These are phyloP conservation scores for Tadarida brasiliensis DNA, from an alignment of 2,797 vertebrate genomes.

Conservation along the genomic window DNA sequence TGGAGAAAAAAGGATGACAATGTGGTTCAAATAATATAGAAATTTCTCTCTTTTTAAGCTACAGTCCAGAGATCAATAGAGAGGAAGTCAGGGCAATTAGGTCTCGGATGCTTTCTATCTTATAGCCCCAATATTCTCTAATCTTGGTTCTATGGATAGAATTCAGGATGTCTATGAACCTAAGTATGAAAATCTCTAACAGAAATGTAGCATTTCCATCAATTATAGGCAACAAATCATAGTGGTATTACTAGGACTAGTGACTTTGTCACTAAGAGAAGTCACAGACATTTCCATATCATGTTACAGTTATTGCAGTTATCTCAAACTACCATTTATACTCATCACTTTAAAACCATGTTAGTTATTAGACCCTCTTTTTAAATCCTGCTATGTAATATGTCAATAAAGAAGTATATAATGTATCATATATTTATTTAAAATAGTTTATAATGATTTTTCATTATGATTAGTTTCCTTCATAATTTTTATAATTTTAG, in stretches of 20 bases:
- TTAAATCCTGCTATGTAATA: not conserved
- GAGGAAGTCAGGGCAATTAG: not conserved
- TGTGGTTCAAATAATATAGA: not conserved
- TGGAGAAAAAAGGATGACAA: not conserved
- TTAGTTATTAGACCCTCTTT: not conserved
- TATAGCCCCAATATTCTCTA: not conserved
- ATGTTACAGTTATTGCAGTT: not conserved
- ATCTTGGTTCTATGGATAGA: not conserved
- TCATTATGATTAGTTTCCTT: not conserved
- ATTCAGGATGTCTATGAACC: not conserved
- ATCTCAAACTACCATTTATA: not conserved
- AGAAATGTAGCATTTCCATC: slow-evolving; percentile 4
- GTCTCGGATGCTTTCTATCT: not conserved
- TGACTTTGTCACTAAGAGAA: not conserved
- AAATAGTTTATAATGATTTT: not conserved
- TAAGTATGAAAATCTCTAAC: not conserved
- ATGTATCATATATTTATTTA: not conserved
- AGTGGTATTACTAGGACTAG: not conserved
- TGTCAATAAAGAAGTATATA: not conserved
- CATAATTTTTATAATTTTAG: not conserved
- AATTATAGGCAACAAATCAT: not conserved
- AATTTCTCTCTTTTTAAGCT: slow-evolving; percentile 5
- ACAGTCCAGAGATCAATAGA: not conserved
- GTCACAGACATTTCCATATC: not conserved
- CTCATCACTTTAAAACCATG: not conserved